Percentiles rank a stretch among this genome's conserved stretches.
Evolutionary conservation across 2,888 invertebrate genomes (phyloP).

Genomic region (Latrodectus elegans): DNA sequence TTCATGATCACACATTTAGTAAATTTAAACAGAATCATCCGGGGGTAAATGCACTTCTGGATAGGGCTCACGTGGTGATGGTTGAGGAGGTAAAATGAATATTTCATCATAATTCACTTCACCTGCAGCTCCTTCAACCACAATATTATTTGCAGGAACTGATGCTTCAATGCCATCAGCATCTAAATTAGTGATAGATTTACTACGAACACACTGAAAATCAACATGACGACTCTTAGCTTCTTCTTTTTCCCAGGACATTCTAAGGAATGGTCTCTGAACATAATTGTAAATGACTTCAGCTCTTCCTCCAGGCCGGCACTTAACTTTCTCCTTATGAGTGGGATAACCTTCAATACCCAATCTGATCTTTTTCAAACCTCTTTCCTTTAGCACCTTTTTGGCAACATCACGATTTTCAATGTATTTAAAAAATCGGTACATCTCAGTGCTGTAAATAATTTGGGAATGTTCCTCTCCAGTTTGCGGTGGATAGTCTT

Average conservation of each 20-base stretch:
- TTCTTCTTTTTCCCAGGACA: constrained; percentile 99
- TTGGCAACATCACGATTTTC: constrained; percentile 99
- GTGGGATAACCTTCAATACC: constrained; percentile 99
- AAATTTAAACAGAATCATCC: constrained; percentile 54
- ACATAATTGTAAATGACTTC: constrained; percentile 99
- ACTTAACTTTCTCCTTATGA: constrained; percentile 98
- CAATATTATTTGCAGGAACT: constrained; percentile 54
- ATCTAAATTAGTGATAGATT: constrained; percentile 96
- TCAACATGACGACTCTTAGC: constrained; percentile 99
- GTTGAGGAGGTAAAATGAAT: constrained; percentile 54
- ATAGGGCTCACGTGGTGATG: constrained; percentile 66
- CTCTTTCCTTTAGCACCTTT: constrained; percentile 95
- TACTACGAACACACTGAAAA: constrained; percentile 98
- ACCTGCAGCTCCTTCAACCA: constrained; percentile 37
- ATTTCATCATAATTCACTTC: constrained; percentile 54
- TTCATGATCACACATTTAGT: neutral
- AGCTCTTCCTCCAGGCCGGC: constrained; percentile 94
- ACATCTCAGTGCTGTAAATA: constrained; percentile 94
- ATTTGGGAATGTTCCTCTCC: constrained; percentile 99
- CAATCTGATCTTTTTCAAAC: constrained; percentile 97
- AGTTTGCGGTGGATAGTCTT: constrained; percentile 99
- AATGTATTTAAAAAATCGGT: constrained; percentile 99
- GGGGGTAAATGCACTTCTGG: constrained; percentile 64
- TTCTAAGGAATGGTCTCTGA: constrained; percentile 98
- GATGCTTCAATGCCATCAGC: constrained; percentile 86